Base-by-base conservation (phyloP, 1,140 invertebrate genomes). In the Paraescarpia echinospica region DNA sequence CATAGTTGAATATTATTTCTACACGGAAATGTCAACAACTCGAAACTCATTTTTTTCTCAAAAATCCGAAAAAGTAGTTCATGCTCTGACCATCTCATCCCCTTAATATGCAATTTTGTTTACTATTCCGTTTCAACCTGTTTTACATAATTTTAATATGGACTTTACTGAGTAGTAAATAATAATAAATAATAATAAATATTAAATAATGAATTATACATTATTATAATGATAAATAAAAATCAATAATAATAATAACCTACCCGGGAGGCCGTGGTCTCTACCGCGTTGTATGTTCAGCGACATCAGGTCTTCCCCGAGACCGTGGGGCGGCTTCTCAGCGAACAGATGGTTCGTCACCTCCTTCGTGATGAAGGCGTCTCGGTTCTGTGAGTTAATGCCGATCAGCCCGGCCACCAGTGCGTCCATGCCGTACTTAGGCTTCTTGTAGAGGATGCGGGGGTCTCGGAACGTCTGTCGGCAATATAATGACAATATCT, bases 261-360 rank as follows among this genome's bases (percentile, higher is more conserved):
- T 92, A 90, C 92, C 92, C 33, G 92, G 92, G 2, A 93, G 35
- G 5, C 92, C 92, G 92, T 93, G 92, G 27, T 93, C 92, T 77
- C 92, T 91, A 6, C 90, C 92, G 35, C 92, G 34, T 35, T 93
- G 90, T n/a, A 93, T 48, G 59, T 93, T 93, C 5, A 93, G 92
- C 35, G 92, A 92, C 92, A 91, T 91, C 4, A 93, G 92, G 90
- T 93, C 92, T 34, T 93, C 92, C 33, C 92, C 92, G 41, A 91
- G 48, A 8, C 34, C 92, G 27, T 33, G 34, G 31, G 92, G 92
- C 31, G 92, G 92, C 41, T 93, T n/a, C 1, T 93, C 91, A 8
- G 92, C 34, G 35, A 93, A 93, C 22, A 93, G 92, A 33, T 93
- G 92, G 18, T 34, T 34, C 27, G 89, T 51, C 89, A 93, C 90